Conservation (phyloP, 2,888 invertebrate genomes). For the Eugnorisma glareosa region DNA sequence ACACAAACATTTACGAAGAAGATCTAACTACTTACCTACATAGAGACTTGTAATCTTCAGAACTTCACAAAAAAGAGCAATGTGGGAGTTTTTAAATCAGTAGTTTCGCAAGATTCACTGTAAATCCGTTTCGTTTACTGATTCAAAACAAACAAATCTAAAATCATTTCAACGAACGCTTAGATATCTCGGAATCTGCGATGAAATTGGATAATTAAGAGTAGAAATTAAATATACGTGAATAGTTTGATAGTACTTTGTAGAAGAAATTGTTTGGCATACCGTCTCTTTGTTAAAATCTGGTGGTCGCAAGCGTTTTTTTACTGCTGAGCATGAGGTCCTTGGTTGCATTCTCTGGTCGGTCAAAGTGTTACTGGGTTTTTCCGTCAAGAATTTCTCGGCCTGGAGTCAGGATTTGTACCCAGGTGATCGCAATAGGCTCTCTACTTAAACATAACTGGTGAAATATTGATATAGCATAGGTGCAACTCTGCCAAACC, state of each 20-base stretch:
- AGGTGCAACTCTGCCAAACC: neutral
- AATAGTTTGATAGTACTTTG: neutral
- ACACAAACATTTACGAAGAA: slow-evolving; percentile 12
- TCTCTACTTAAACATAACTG: neutral
- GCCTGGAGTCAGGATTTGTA: neutral
- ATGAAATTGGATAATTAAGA: neutral
- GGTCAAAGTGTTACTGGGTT: too few relatives aligned
- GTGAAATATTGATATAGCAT: neutral
- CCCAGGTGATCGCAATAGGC: neutral
- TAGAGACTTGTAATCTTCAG: slow-evolving; percentile 4
- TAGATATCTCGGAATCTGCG: slow-evolving; percentile 1
- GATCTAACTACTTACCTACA: neutral
- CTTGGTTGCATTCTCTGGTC: neutral
- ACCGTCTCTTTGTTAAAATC: neutral
- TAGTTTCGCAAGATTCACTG: slow-evolving; percentile 20
- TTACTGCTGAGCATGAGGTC: neutral
- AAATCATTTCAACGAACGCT: slow-evolving; percentile 38
- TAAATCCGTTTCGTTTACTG: neutral
- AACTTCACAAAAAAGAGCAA: neutral
- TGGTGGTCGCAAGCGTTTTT: neutral
- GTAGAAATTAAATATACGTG: neutral
- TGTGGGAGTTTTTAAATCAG: slow-evolving; percentile 10
- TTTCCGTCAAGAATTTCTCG: neutral
- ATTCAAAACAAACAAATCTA: slow-evolving; percentile 50
- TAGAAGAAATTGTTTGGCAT: neutral